Base-by-base conservation (phyloP, 2,888 invertebrate species). In the Dryobotodes eremita region DNA sequence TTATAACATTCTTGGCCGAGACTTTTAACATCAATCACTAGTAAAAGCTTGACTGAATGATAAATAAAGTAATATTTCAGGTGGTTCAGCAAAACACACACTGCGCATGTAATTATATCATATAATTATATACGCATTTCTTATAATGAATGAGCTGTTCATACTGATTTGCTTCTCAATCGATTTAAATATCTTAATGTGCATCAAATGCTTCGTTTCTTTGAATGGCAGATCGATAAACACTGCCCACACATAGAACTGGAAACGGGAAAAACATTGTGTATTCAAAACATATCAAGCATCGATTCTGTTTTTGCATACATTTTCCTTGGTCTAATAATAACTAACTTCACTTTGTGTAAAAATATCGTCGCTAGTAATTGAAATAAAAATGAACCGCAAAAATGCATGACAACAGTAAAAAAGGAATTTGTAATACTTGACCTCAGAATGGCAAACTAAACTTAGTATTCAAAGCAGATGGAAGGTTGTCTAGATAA, bases 1-100 rank as follows among this genome's bases (percentile, higher is more conserved):
- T 71, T 78, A 77, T 68, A 79, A 86, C 82, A 88, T 86, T 86
- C 82, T 82, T 84, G 80, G 82, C 76, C 57, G 5, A 75, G 66
- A 80, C 48, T 53, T 74, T 71, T 68, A 78, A 74, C 80, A 86
- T 82, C 71, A 80, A 88, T 84, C 80, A 86, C 84, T 53, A 70
- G 66, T 76, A 76, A 83, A 86, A 85, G 76, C 80, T 73, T 68
- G 77, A 77, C 61, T 72, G 50, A 71, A 76, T 79, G 68, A 82
- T 87, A 82, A 80, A 85, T 87, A 77, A 70, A 77, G 65, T 69
- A 82, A 77, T 71, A 78, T 77, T 75, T 75, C 68, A 71, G 65
- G 50, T 82, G 46, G 42, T 77, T 79, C 69, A 77, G 71, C 62
- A 68, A 83, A 83, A 50, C 50, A 48, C 23, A 82, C 53, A 64